Conservation (phyloP, 2,888 invertebrate species). For the Tuberolachnus salignus region DNA sequence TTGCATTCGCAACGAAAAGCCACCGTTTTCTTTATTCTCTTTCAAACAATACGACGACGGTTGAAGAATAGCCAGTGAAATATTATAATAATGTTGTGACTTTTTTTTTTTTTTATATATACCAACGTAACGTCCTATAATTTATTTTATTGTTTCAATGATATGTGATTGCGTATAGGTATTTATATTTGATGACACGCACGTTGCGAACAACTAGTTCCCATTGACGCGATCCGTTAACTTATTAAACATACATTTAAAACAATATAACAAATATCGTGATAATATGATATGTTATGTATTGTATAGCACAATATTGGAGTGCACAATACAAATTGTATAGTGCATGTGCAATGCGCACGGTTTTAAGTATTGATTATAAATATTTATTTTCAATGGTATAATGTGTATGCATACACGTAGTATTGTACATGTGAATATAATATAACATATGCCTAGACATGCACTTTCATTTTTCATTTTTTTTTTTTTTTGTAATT, state of each 20-base stretch:
- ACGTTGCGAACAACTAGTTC: too few species aligned
- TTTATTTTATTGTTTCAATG: constrained; percentile 4
- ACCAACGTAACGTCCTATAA: constrained; percentile 4
- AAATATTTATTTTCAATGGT: too few species aligned
- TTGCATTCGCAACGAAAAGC: neutral
- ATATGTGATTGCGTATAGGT: neutral
- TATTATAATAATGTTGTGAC: neutral
- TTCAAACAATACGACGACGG: neutral
- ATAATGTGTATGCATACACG: too few species aligned
- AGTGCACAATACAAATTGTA: neutral
- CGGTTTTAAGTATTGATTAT: too few species aligned
- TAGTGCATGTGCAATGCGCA: too few species aligned
- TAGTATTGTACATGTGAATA: too few species aligned
- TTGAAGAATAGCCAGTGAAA: neutral
- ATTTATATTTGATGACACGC: neutral
- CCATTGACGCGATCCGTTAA: too few species aligned
- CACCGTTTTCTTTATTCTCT: constrained; percentile 1
- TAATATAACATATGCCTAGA: too few species aligned
- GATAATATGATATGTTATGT: neutral
- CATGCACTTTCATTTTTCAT: constrained; percentile 26
- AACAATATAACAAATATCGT: neutral
- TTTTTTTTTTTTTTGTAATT: neutral
- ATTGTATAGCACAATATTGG: neutral
- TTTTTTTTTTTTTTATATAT: neutral
- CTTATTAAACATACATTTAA: neutral